Evolutionary conservation across 2,113 vertebrate species (phyloP).

Genomic region (Bufo gargarizans): DNA sequence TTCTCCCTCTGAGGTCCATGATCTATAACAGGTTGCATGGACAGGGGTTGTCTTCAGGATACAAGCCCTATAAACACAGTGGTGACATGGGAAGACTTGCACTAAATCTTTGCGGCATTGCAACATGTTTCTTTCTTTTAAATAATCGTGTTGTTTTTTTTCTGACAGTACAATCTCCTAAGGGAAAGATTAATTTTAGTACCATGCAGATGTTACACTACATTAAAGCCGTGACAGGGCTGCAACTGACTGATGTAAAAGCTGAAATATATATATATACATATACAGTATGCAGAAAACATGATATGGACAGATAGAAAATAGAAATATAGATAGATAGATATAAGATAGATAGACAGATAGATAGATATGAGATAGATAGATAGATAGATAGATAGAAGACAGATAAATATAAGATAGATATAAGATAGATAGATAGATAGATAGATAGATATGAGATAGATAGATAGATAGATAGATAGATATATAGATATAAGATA

Average conservation of each 20-base stretch:
- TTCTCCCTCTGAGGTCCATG: not conserved
- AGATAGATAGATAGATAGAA: not conserved
- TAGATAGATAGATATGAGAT: too few relatives aligned
- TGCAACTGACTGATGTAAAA: not conserved
- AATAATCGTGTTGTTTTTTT: constrained; percentile 49
- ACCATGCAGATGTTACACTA: constrained; percentile 44
- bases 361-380: not conserved
- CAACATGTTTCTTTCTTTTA: constrained; percentile 21
- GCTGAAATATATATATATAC: not conserved
- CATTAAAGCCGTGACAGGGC: not conserved
- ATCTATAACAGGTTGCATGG: not conserved
- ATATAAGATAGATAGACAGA: not conserved
- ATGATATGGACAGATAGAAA: not conserved
- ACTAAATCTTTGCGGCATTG: constrained; percentile 2
- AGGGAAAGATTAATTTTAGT: constrained; percentile 49
- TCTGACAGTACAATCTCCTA: constrained; percentile 25
- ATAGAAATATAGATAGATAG: not conserved
- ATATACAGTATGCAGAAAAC: not conserved
- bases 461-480: not conserved
- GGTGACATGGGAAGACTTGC: not conserved
- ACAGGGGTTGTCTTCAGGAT: not conserved
- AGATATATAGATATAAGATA: not conserved
- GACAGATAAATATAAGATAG: too few relatives aligned
- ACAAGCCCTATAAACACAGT: not conserved
- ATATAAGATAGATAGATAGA: not conserved